Base-by-base conservation (phyloP, 2,797 vertebrate species). In the Aphelocoma californica region DNA sequence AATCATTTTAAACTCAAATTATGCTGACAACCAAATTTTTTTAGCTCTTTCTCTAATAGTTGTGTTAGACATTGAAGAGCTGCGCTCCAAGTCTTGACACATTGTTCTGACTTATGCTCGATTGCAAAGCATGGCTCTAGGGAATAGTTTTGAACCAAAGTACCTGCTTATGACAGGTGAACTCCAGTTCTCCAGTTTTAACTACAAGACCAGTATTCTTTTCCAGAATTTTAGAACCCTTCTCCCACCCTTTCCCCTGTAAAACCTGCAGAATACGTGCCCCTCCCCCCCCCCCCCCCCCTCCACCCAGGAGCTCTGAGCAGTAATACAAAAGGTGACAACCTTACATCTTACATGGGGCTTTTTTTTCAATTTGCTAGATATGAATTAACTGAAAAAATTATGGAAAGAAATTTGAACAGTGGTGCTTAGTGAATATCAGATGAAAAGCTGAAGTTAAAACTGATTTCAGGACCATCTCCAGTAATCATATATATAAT, bases 111-210 rank as follows among this genome's bases (percentile, higher is more conserved):
- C 94, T 97, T 97, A 91, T 67, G 95, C 87, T 97, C 93, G 93
- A 81, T 77, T 93, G 95, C 65, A 93, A 94, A 94, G 74, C 60
- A 60, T 73, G 90, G 86, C 96, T 96, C 92, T 89, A 87, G 94
- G 86, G 94, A 92, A 94, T 93, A 90, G 77, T 95, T 97, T 97
- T 94, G 93, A 97, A 97, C 94, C 92, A 81, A 97, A 97, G 95
- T 97, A 96, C 91, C 90, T 96, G 80, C 95, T 93, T 95, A 64
- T 98, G 97, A 97, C 96, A 98, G 96, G 88, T 97, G 96, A 98
- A 98, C 96, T 92, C 95, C 90, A 95, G 87, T 53, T 92, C 85
- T 96, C 56, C 34, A 3, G 31, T 90, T 94, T 95, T 96, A 97
- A 97, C 94, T 96, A 95, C 70, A 97, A 97, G 97, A 90, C 90